Conservation (phyloP, 2,888 invertebrate species). For the Conistra vaccinii region DNA sequence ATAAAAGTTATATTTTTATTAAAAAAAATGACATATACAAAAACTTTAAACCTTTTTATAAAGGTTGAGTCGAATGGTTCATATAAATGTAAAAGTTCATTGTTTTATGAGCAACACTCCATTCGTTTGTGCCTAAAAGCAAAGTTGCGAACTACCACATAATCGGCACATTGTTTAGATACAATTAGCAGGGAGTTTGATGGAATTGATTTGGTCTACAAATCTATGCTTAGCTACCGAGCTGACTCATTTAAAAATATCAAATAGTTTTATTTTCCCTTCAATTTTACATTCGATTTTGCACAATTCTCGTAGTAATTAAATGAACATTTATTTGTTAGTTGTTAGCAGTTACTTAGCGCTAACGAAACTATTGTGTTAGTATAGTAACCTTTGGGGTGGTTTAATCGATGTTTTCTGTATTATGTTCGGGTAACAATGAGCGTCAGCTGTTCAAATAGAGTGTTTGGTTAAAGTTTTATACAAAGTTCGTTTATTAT, state of each 20-base stretch:
- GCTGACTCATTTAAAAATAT: conserved; percentile 4
- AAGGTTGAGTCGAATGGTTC: conserved; percentile 10
- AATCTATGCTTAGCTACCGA: conserved; percentile 3
- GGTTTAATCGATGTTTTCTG: conserved; percentile 49
- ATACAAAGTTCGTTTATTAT: conserved; percentile 47
- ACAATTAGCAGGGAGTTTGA: conserved; percentile 48
- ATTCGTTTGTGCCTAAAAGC: conserved; percentile 49
- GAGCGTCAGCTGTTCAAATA: conserved; percentile 53
- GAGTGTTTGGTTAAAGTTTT: conserved; percentile 38
- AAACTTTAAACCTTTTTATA: conserved; percentile 34
- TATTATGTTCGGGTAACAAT: conserved; percentile 43
- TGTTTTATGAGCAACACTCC: conserved; percentile 45
- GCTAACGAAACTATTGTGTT: conserved; percentile 20
- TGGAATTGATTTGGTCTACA: conserved; percentile 18
- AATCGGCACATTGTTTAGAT: conserved; percentile 46
- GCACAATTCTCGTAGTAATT: not conserved
- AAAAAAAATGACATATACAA: conserved; percentile 25
- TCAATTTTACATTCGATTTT: conserved; percentile 4
- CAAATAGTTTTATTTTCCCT: not conserved
- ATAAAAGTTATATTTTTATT: conserved; percentile 40
- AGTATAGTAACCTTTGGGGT: conserved; percentile 22
- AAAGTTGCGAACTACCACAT: conserved; percentile 52
- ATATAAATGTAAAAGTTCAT: conserved; percentile 38
- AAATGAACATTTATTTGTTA: not conserved
- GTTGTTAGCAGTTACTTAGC: conserved; percentile 21